Evolutionary conservation across 2,888 invertebrate genomes (phyloP), one percentile per base, ranked within the genome.

Genomic region (Apodemia mormo): DNA sequence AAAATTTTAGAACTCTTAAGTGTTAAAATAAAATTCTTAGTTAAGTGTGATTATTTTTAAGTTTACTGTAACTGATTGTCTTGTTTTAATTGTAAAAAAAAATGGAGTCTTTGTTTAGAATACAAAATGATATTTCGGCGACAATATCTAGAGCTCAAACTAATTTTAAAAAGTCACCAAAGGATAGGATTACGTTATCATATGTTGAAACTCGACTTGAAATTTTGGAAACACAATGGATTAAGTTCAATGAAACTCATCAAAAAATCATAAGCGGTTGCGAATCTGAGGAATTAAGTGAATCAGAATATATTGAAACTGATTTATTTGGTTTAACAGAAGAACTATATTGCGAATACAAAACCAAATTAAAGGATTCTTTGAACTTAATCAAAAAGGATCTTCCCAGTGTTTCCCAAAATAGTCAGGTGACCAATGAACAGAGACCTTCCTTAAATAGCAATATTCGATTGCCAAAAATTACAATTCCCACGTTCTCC

Each of bases 401-500:
- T 49, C 8, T 45, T 40, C n/a, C 40, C 64, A 65, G 65, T 30
- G 43, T 9, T 52, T 12, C 10, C n/a, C 61, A 30, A 64, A 56
- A 29, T 66, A 8, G 61, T 72, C n/a, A 72, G 61, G 65, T 4
- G 4, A 14, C 14, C 37, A 14, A 3, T n/a, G 64, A 64, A 8
- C 64, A 64, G 14, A 64, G n/a, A 12, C 2, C 2, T 12, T 33
- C 37, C 5, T 64, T 10, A n/a, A 64, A 64, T 8, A 64, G 30
- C 6, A 64, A 64, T 8, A 64, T 64, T 64, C 64, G 56, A 29
- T 61, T 74, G 40, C 74, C 74, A 22, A 71, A 72, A 37, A 73
- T 74, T 45, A 70, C 54, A 1, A 72, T 73, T 52, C 73, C 74
- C 2, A 66, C n/a, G 2, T 74, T 73, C 49, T 68, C 71, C 2